Conservation (phyloP, 2,113 vertebrate genomes). For the Ammodytes dubius region DNA sequence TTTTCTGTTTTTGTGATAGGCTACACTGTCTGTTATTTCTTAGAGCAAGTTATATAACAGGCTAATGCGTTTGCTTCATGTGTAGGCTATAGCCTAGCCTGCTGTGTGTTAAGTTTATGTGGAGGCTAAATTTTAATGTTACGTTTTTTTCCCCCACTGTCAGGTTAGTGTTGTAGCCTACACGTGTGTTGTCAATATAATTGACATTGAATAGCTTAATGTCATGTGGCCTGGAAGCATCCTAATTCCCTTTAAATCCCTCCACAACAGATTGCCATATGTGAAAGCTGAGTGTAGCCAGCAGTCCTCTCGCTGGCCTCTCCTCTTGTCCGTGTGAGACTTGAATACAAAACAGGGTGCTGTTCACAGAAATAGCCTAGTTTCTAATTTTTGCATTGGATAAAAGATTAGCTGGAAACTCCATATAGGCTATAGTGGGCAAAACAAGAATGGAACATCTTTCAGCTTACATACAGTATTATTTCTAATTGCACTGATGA, state of each 20-base stretch:
- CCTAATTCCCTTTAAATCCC: slow-evolving; percentile 80
- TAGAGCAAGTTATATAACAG: neutral
- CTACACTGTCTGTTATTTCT: neutral
- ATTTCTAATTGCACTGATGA: neutral
- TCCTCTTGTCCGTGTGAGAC: slow-evolving; percentile 1
- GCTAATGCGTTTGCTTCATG: neutral
- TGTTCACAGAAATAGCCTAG: neutral
- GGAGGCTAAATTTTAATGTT: neutral
- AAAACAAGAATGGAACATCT: neutral
- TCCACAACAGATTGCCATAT: slow-evolving; percentile 69
- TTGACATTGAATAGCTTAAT: slow-evolving; percentile 70
- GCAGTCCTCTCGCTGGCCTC: slow-evolving; percentile 29
- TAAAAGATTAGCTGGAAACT: neutral
- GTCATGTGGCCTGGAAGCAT: slow-evolving; percentile 53
- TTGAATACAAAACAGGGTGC: neutral
- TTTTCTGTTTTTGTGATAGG: neutral
- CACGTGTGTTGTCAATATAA: slow-evolving; percentile 39
- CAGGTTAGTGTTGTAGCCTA: neutral
- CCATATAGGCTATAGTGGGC: neutral
- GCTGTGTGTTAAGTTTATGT: slow-evolving; percentile 1
- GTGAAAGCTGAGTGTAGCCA: slow-evolving; percentile 57
- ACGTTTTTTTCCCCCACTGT: neutral
- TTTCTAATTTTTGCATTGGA: neutral
- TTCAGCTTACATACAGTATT: neutral
- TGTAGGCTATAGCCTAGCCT: neutral